Evolutionary conservation across 2,797 vertebrate genomes (phyloP).

Genomic region (Micromesistius poutassou): DNA sequence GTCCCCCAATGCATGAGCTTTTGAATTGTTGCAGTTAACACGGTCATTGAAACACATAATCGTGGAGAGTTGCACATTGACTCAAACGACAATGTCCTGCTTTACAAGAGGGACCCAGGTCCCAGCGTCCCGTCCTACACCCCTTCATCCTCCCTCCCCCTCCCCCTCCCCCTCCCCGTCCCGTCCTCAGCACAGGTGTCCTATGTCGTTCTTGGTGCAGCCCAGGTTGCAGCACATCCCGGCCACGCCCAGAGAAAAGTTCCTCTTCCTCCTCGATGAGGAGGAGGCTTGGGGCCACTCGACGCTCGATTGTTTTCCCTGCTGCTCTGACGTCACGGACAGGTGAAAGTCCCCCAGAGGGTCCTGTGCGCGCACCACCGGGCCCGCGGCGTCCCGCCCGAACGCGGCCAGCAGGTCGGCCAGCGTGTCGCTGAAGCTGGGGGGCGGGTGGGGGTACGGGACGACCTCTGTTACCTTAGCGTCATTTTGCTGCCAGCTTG

Average conservation of each 20-base stretch:
- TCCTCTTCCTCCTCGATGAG: constrained; percentile 71
- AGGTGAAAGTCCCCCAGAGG: constrained; percentile 12
- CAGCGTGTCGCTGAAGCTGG: constrained; percentile 45
- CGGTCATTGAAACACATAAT: too few species aligned
- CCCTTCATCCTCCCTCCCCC: not conserved
- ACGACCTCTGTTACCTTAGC: not conserved
- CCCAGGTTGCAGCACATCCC: constrained; percentile 82
- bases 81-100: too few species aligned
- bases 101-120: too few species aligned
- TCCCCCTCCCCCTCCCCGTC: not conserved
- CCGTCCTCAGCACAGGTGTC: constrained; percentile 77
- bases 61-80: too few species aligned
- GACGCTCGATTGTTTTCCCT: constrained; percentile 31
- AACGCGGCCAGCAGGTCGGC: constrained; percentile 60
- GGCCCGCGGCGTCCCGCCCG: constrained; percentile 13
- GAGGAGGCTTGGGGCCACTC: not conserved
- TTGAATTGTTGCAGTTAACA: too few species aligned
- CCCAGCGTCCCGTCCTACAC: not conserved
- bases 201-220: constrained; percentile 84
- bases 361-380: constrained; percentile 7
- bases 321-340: constrained; percentile 20
- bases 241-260: constrained; percentile 69
- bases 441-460: constrained; percentile 14
- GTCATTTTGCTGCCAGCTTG: constrained; percentile 25
- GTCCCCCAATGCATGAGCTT: too few species aligned